phyloP scores from a whole-genome alignment of 1,140 invertebrate species.

The Lordiphosa collinella region DNA sequence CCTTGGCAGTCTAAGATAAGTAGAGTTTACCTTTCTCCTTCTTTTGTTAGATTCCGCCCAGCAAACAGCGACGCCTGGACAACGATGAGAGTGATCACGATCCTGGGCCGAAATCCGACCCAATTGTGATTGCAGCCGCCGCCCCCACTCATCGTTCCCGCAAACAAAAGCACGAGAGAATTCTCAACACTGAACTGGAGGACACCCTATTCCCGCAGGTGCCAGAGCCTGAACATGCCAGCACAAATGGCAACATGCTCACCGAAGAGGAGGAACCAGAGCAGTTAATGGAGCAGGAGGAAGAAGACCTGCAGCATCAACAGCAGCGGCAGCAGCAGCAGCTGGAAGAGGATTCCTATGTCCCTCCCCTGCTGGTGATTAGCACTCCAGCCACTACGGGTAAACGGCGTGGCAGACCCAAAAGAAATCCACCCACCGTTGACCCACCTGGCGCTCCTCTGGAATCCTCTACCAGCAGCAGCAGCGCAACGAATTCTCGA shows the following conservation, averaged over 20 bases:
- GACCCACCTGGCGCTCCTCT: conserved; percentile 10
- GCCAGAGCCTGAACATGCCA: conserved; percentile 2
- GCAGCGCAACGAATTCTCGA: conserved; percentile 48
- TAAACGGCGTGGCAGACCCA: conserved; percentile 56
- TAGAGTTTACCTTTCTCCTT: neutral
- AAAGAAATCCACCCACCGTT: conserved; percentile 23
- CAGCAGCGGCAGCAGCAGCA: neutral
- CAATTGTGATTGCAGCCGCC: neutral
- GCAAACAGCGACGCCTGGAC: conserved; percentile 54
- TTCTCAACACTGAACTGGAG: conserved; percentile 62
- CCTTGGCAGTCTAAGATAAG: neutral
- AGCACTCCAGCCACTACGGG: conserved; percentile 24
- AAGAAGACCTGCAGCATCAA: neutral
- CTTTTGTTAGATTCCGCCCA: conserved; percentile 34
- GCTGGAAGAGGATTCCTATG: neutral
- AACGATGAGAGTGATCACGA: conserved; percentile 37
- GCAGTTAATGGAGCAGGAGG: neutral
- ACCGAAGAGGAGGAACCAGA: conserved; percentile 2
- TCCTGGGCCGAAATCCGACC: no score
- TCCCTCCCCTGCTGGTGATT: neutral
- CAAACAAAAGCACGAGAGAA: conserved; percentile 70
- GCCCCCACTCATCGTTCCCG: conserved; percentile 54
- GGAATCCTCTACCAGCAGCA: neutral
- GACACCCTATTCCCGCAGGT: conserved; percentile 23
- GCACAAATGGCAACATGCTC: conserved; percentile 29